These are phyloP conservation scores for Sebastes ruberrimus DNA, from an alignment of 2,797 vertebrate genomes.

Conservation along the genomic window DNA sequence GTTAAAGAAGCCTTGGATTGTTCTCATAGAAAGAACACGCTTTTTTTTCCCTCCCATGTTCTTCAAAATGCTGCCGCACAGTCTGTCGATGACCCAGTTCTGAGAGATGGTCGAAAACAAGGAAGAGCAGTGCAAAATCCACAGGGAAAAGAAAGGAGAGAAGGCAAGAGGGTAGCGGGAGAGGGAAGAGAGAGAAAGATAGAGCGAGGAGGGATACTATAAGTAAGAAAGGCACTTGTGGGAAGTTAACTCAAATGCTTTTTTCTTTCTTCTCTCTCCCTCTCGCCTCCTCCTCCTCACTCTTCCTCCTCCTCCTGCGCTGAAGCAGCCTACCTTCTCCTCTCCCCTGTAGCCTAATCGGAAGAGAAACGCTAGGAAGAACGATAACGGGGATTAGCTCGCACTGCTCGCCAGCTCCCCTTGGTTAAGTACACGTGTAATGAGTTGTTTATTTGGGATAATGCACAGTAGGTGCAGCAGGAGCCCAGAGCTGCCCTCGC, in stretches of 20 bases:
- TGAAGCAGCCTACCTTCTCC: constrained; percentile 59
- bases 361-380: constrained; percentile 79
- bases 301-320: constrained; percentile 47
- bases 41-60: constrained; percentile 64
- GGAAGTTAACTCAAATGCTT: constrained; percentile 72
- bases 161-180: constrained; percentile 62
- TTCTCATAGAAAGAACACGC: constrained; percentile 71
- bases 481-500: constrained; percentile 70
- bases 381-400: constrained; percentile 83
- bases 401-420: constrained; percentile 78
- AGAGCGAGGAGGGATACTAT: constrained; percentile 53
- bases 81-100: constrained; percentile 86
- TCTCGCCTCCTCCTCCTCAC: constrained; percentile 40
- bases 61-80: constrained; percentile 81
- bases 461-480: constrained; percentile 78
- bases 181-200: constrained; percentile 27
- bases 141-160: constrained; percentile 71
- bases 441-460: constrained; percentile 88
- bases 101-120: constrained; percentile 83
- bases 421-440: constrained; percentile 86
- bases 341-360: constrained; percentile 74
- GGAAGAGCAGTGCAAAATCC: constrained; percentile 78
- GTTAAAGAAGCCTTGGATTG: constrained; percentile 77
- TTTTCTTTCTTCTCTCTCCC: constrained; percentile 54
- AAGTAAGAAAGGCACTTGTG: constrained; percentile 68